Evolutionary conservation across 2,888 invertebrate species (phyloP).

Genomic region (Phasia obesa): DNA sequence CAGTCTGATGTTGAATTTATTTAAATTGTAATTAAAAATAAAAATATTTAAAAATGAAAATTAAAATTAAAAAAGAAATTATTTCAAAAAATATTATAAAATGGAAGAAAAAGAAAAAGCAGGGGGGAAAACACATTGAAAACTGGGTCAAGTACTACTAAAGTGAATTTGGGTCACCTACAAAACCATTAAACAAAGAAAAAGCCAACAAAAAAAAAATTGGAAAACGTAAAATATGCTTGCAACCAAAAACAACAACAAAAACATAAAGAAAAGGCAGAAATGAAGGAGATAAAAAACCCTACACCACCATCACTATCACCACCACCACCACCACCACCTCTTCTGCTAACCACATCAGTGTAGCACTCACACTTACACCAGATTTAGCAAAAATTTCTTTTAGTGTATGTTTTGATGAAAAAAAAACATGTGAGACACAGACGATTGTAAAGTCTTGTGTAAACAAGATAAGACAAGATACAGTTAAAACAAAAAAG

Average conservation of each 20-base stretch:
- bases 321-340: no score
- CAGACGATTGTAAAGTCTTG: no score
- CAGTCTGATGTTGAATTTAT: no score
- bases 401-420: background rate
- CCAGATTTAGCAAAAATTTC: background rate
- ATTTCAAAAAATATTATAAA: conserved; percentile 4
- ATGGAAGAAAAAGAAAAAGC: conserved; percentile 19
- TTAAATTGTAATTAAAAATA: no score
- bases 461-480: no score
- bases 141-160: conserved; percentile 70
- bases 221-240: conserved; percentile 15
- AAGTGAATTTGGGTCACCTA: conserved; percentile 69
- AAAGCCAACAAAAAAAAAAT: background rate
- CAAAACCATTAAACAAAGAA: conserved; percentile 51
- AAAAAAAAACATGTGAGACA: background rate
- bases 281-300: conserved; percentile 6
- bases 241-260: conserved; percentile 11
- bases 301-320: conserved; percentile 1
- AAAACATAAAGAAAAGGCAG: background rate
- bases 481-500: no score
- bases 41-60: background rate
- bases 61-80: background rate
- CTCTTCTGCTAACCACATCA: background rate
- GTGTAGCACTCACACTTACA: background rate
- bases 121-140: conserved; percentile 32